phyloP scores from a whole-genome alignment of 2,113 vertebrate genomes.

The Nesoenas mayeri region DNA sequence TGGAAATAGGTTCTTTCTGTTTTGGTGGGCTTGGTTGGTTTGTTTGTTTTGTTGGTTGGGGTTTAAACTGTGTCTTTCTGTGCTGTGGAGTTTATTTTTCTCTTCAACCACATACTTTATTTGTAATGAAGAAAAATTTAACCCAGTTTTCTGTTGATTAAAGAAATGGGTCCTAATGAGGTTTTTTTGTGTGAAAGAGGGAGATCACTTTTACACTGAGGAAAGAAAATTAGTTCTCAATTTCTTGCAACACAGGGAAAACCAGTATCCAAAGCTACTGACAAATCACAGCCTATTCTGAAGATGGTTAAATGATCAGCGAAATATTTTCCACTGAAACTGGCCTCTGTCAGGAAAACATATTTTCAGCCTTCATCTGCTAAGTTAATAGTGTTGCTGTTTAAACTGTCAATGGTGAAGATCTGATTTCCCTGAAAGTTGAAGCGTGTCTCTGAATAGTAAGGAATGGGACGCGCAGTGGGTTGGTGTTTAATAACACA shows the following conservation, averaged over 20 bases:
- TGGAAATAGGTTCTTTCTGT: not conserved
- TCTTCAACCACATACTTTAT: not conserved
- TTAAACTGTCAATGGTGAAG: not conserved
- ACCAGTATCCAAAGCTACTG: not conserved
- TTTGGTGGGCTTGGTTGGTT: not conserved
- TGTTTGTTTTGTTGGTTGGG: no score
- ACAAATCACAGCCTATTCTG: not conserved
- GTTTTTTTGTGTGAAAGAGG: not conserved
- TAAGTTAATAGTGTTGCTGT: not conserved
- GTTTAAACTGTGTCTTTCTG: not conserved
- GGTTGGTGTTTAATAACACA: not conserved
- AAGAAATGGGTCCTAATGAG: not conserved
- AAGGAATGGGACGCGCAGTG: not conserved
- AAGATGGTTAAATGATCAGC: not conserved
- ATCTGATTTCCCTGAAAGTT: not conserved
- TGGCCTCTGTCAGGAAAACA: not conserved
- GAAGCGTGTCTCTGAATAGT: not conserved
- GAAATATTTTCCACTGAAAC: not conserved
- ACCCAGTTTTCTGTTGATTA: not conserved
- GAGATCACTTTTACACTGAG: not conserved
- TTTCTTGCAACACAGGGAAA: not conserved
- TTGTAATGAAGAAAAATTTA: not conserved
- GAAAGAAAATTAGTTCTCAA: not conserved
- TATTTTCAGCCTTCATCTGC: not conserved
- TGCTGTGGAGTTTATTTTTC: not conserved